phyloP scores from a whole-genome alignment of 2,113 vertebrate genomes.

The Cebus imitator region DNA sequence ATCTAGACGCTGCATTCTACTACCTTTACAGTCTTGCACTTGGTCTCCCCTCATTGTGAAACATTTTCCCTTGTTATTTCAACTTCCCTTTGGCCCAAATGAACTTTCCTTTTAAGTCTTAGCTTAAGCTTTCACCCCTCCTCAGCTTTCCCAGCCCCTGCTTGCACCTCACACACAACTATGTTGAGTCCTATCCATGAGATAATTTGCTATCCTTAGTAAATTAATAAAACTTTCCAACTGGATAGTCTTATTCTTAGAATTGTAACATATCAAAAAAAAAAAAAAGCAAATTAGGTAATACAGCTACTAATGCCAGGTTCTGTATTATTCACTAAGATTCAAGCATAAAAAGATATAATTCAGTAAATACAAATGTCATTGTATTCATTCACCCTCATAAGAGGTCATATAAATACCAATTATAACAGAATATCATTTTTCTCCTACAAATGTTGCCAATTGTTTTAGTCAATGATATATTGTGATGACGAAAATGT shows the following conservation, averaged over 20 bases:
- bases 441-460: neutral
- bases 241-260: neutral
- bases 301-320: neutral
- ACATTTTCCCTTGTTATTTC: neutral
- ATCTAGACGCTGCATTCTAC: neutral
- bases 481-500: neutral
- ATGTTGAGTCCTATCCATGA: neutral
- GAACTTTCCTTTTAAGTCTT: neutral
- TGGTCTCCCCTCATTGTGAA: neutral
- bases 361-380: neutral
- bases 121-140: neutral
- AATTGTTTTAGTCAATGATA: neutral
- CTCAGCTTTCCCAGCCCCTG: neutral
- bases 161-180: neutral
- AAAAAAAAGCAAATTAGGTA: neutral
- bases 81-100: neutral
- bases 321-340: neutral
- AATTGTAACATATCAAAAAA: neutral
- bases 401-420: neutral
- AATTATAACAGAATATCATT: neutral
- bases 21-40: neutral
- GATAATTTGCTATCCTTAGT: neutral
- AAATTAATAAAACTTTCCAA: neutral
- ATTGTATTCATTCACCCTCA: neutral
- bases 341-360: neutral